Evolutionary conservation across 2,797 vertebrate species (phyloP).

Genomic region (Malurus splendens): DNA sequence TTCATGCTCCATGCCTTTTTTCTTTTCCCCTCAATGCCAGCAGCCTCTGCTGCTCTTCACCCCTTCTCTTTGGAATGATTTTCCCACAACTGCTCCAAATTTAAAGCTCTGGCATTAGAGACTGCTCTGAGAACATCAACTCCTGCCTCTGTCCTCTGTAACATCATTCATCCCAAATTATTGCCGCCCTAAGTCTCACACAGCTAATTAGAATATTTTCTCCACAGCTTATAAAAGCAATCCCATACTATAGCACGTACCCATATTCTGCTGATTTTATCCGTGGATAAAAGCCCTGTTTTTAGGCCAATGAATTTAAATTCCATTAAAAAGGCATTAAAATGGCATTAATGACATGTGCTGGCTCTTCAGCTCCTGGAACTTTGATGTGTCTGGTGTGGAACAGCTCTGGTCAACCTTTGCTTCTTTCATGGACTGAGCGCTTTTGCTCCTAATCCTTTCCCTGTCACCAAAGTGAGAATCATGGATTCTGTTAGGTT

Average conservation of each 20-base stretch:
- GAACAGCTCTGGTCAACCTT: neutral
- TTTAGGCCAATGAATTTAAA: neutral
- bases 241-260: neutral
- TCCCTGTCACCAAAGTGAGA: neutral
- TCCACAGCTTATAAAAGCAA: neutral
- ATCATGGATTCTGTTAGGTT: neutral
- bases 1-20: neutral
- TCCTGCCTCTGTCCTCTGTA: neutral
- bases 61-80: neutral
- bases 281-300: neutral
- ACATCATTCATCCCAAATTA: neutral
- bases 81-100: neutral
- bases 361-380: neutral
- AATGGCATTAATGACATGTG: neutral
- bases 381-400: no score
- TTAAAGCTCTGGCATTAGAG: neutral
- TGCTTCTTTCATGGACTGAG: neutral
- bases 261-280: neutral
- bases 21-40: neutral
- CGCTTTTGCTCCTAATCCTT: fast-evolving
- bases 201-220: neutral
- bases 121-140: neutral
- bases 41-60: neutral
- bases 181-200: neutral
- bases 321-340: neutral